A percentile compares a stretch with the other conserved stretches of the same genome.
Evolutionary conservation across 2,888 invertebrate genomes (phyloP).

Genomic region (Diarsia mendica): DNA sequence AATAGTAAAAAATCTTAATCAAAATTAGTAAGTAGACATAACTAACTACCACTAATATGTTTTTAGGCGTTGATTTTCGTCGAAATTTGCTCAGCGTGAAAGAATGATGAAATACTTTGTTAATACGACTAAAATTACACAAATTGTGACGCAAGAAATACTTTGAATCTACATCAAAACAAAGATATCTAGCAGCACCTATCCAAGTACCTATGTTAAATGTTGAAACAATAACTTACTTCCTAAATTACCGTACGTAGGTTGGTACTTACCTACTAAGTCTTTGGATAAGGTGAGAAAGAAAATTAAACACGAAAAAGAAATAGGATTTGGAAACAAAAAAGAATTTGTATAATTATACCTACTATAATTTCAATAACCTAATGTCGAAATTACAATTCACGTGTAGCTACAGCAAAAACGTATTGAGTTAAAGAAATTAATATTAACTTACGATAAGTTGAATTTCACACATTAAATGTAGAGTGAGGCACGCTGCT

Average conservation of each 20-base stretch:
- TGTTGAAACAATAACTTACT: not conserved
- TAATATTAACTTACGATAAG: not conserved
- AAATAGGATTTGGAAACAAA: constrained; percentile 20
- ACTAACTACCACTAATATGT: not conserved
- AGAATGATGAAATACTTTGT: not conserved
- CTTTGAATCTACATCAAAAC: not conserved
- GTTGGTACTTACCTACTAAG: not conserved
- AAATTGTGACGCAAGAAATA: not conserved
- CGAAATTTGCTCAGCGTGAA: not conserved
- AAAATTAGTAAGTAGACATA: not conserved
- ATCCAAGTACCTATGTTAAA: not conserved
- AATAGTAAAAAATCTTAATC: not conserved
- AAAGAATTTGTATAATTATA: constrained; percentile 7
- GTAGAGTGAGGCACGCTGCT: not conserved
- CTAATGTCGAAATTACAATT: not conserved
- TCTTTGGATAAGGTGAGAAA: constrained; percentile 29
- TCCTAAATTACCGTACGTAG: not conserved
- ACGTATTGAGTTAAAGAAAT: constrained; percentile 10
- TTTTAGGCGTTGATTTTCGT: not conserved
- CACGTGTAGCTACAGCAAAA: constrained; percentile 16
- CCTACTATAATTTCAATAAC: constrained; percentile 18
- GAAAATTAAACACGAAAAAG: constrained; percentile 10
- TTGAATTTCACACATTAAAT: not conserved
- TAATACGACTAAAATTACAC: constrained; percentile 3
- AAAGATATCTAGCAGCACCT: not conserved